These are phyloP conservation scores for Noctua janthina DNA, from an alignment of 2,888 invertebrate genomes.

Conservation along the genomic window DNA sequence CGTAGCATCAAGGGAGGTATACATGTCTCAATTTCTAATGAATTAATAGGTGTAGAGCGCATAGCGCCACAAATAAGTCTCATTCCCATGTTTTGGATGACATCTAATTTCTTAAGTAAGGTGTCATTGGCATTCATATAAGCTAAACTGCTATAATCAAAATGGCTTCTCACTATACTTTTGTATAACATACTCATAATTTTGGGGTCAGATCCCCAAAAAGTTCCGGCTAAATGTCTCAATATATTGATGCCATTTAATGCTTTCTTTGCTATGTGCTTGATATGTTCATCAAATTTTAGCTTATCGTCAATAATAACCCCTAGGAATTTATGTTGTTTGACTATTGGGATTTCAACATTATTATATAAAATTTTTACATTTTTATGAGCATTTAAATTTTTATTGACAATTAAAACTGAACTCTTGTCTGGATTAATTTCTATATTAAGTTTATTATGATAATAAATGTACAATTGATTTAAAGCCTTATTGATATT, in stretches of 20 bases:
- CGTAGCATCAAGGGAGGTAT: background rate
- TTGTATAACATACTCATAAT: slow-evolving; percentile 13
- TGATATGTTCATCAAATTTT: slow-evolving; percentile 16
- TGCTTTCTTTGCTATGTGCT: slow-evolving; percentile 15
- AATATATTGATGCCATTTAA: slow-evolving; percentile 14
- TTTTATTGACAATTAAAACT: background rate
- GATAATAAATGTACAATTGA: slow-evolving; percentile 1
- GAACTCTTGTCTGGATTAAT: background rate
- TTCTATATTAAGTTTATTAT: slow-evolving; percentile 1
- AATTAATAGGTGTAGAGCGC: background rate
- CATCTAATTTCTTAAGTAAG: background rate
- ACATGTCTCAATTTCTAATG: background rate
- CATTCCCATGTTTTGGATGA: background rate
- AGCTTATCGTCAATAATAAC: slow-evolving; percentile 10
- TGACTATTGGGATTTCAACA: background rate
- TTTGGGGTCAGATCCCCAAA: slow-evolving; percentile 6
- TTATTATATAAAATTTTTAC: background rate
- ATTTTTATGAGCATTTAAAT: background rate
- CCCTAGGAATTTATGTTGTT: slow-evolving; percentile 9
- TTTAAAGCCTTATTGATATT: slow-evolving; percentile 4
- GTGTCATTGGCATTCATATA: slow-evolving; percentile 2
- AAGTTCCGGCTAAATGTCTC: slow-evolving; percentile 8
- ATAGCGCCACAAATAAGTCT: background rate
- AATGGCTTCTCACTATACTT: slow-evolving; percentile 26
- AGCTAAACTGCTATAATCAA: slow-evolving; percentile 8